A percentile compares a stretch with the other conserved stretches of the same genome.
Conservation (phyloP, 2,888 invertebrate genomes). For the Formica aserva region DNA sequence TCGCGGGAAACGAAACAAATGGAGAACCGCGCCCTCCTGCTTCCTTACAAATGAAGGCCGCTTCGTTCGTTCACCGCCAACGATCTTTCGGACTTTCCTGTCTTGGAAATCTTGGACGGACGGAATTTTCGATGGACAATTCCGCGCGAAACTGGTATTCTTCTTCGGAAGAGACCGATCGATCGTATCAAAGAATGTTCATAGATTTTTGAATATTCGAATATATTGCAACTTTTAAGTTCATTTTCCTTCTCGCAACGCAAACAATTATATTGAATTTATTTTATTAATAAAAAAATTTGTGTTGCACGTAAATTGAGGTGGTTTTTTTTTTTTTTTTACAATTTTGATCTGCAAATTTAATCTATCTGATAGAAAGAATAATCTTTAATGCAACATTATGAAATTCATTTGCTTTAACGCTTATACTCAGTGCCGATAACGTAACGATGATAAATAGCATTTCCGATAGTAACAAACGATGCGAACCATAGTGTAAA, state of each 20-base stretch:
- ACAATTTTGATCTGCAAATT: not conserved
- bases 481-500: not conserved
- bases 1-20: slow-evolving; percentile 70
- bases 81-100: slow-evolving; percentile 58
- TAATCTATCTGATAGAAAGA: not conserved
- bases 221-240: not conserved
- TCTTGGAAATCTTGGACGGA: slow-evolving; percentile 55
- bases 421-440: slow-evolving; percentile 1
- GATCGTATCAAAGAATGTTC: slow-evolving; percentile 43
- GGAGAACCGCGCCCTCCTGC: slow-evolving; percentile 57
- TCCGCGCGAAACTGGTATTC: slow-evolving; percentile 51
- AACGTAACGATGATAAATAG: slow-evolving; percentile 29
- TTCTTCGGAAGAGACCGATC: slow-evolving; percentile 53
- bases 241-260: not conserved
- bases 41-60: slow-evolving; percentile 60
- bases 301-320: not conserved
- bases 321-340: not conserved
- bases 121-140: slow-evolving; percentile 62
- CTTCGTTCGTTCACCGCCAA: slow-evolving; percentile 52
- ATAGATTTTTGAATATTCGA: slow-evolving; percentile 2
- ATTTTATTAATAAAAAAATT: slow-evolving; percentile 3
- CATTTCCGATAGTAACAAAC: slow-evolving; percentile 25
- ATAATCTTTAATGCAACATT: not conserved
- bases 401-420: slow-evolving; percentile 18
- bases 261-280: not conserved